phyloP scores from a whole-genome alignment of 1,140 invertebrate species.

The Apis dorsata region DNA sequence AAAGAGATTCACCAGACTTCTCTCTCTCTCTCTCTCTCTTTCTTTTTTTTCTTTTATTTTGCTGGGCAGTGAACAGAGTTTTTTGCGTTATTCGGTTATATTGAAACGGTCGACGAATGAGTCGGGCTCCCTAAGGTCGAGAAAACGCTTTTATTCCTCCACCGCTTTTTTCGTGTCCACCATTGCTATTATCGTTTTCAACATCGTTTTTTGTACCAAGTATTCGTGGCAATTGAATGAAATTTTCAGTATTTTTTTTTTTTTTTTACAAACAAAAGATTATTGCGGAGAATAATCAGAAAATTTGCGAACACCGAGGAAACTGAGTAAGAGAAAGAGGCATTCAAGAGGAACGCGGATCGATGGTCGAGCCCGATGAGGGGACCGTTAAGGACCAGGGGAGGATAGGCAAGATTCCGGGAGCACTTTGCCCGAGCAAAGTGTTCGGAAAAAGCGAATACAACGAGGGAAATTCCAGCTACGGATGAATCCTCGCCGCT shows the following conservation, averaged over 20 bases:
- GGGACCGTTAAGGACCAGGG: neutral
- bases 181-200: too few relatives aligned
- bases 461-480: slow-evolving; percentile 24
- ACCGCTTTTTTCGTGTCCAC: too few relatives aligned
- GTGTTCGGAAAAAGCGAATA: slow-evolving; percentile 20
- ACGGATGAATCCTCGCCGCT: neutral
- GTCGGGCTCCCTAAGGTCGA: too few relatives aligned
- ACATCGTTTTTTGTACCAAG: too few relatives aligned
- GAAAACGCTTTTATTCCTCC: too few relatives aligned
- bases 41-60: neutral
- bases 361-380: slow-evolving; percentile 10
- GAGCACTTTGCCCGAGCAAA: slow-evolving; percentile 9
- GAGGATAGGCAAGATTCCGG: neutral
- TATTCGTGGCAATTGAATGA: too few relatives aligned
- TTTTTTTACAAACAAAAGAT: too few relatives aligned
- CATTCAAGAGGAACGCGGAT: slow-evolving; percentile 2
- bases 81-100: neutral
- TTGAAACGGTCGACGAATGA: neutral
- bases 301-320: too few relatives aligned
- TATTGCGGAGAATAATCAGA: too few relatives aligned
- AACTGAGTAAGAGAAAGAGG: neutral
- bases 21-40: too few relatives aligned
- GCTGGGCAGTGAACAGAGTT: neutral
- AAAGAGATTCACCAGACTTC: neutral
- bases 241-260: too few relatives aligned